phyloP scores from a whole-genome alignment of 2,797 vertebrate genomes.

The Melopsittacus undulatus region DNA sequence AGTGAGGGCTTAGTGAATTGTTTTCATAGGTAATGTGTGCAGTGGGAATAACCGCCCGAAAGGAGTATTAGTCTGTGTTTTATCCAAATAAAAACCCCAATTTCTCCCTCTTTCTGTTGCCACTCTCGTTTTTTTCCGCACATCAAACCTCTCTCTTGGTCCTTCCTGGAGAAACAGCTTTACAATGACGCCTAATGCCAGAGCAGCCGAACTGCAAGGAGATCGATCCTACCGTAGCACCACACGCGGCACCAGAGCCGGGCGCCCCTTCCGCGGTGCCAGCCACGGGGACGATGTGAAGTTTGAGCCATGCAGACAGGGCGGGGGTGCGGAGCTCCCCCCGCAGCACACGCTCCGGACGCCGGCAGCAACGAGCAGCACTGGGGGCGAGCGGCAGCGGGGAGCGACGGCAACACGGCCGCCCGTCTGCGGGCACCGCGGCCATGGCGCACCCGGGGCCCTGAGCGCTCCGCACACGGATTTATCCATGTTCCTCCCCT shows the following conservation, averaged over 20 bases:
- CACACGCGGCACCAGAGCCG: slow-evolving; percentile 27
- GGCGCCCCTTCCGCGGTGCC: slow-evolving; percentile 3
- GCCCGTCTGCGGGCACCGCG: background rate
- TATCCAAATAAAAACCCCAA: slow-evolving; percentile 45
- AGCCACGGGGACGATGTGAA: slow-evolving; percentile 46
- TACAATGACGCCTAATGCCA: slow-evolving; percentile 82
- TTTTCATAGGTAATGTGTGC: background rate
- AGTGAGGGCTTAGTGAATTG: background rate
- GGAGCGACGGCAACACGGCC: background rate
- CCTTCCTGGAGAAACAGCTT: slow-evolving; percentile 69
- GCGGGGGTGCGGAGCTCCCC: background rate
- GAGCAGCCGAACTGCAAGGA: slow-evolving; percentile 77
- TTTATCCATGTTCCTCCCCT: background rate
- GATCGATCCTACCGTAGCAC: slow-evolving; percentile 51
- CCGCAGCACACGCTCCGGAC: background rate
- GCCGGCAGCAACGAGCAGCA: background rate
- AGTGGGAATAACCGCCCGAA: background rate
- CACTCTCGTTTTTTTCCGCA: background rate
- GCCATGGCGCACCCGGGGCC: background rate
- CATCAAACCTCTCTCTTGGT: background rate
- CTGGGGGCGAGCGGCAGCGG: background rate
- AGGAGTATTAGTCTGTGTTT: background rate
- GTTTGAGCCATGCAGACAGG: slow-evolving; percentile 23
- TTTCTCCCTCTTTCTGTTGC: slow-evolving; percentile 20
- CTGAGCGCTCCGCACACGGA: background rate